phyloP scores from a whole-genome alignment of 2,888 invertebrate genomes.

The Aradus depressus region DNA sequence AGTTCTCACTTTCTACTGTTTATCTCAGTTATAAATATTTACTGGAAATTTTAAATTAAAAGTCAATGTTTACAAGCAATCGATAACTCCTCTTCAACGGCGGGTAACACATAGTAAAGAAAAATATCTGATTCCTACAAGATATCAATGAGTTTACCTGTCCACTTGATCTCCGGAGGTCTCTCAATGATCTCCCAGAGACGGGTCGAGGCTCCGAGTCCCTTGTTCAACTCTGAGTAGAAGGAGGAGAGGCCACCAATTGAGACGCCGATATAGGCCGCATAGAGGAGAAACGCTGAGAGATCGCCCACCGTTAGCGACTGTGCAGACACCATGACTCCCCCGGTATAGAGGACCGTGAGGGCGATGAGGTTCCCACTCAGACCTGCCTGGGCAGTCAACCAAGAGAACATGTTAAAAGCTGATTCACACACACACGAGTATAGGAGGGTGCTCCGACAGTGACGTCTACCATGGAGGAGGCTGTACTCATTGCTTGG shows the following conservation, averaged over 20 bases:
- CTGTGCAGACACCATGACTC: slow-evolving; percentile 71
- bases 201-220: slow-evolving; percentile 79
- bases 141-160: slow-evolving; percentile 1
- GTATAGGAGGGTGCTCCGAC: too few relatives aligned
- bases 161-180: slow-evolving; percentile 44
- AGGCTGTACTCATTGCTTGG: too few relatives aligned
- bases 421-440: too few relatives aligned
- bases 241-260: slow-evolving; percentile 83
- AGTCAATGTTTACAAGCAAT: too few relatives aligned
- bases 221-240: slow-evolving; percentile 87
- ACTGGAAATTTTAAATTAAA: too few relatives aligned
- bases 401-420: too few relatives aligned
- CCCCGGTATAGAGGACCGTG: slow-evolving; percentile 84
- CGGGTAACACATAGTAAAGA: too few relatives aligned
- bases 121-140: too few relatives aligned
- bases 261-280: slow-evolving; percentile 85
- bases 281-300: slow-evolving; percentile 88
- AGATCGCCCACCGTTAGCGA: slow-evolving; percentile 73
- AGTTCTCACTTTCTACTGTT: too few relatives aligned
- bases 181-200: slow-evolving; percentile 84
- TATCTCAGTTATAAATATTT: too few relatives aligned
- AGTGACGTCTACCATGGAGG: too few relatives aligned
- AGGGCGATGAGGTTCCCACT: slow-evolving; percentile 83
- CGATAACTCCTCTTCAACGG: too few relatives aligned
- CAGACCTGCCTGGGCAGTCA: slow-evolving; percentile 64